Base-by-base conservation (phyloP, 1,140 invertebrate genomes). In the Brachionus angularis region DNA sequence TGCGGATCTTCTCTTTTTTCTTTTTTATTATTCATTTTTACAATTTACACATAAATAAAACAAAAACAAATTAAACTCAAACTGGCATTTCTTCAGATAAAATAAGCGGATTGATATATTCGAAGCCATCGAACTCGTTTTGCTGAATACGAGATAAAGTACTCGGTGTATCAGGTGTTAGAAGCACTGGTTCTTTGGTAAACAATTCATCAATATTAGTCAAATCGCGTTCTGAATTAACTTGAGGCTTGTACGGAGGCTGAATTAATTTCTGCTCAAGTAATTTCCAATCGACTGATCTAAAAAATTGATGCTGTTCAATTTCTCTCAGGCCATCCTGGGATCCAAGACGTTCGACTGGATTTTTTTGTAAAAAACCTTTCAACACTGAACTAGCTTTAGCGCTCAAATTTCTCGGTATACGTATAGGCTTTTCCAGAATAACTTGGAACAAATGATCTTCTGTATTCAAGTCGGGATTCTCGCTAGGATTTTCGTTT, bases 161-260 rank as follows among this genome's bases (percentile, higher is more conserved):
- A 14, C 7, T 8, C 14, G 36, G 94, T n/a, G n/a, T n/a, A 83
- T 98, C 95, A 42, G 94, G 93, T 69, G 96, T 98, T 72, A 98
- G 87, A 78, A 91, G 88, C 42, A 97, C 93, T 55, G 93, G 91
- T 82, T 98, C 95, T 79, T 93, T 91, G 69, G 95, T 98, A 84
- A 98, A 98, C 82, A 95, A 91, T n/a, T 91, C 92, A 77, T 96
- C 96, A 87, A 98, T 98, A 84, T 97, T 95, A 76, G 93, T 91
- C 79, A 98, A 85, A 85, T 98, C 96, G 4, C 81, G 72, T 49
- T 85, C 84, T 12, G 75, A 74, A 79, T 91, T 88, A 14, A 88
- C 79, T 72, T 89, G 86, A 75, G 95, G 95, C 82, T 93, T 93
- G 82, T 96, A 98, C 72, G 95, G 96, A 52, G 96, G 94, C 74